Base-by-base conservation (phyloP, 2,888 invertebrate genomes). In the Protophormia terraenovae region DNA sequence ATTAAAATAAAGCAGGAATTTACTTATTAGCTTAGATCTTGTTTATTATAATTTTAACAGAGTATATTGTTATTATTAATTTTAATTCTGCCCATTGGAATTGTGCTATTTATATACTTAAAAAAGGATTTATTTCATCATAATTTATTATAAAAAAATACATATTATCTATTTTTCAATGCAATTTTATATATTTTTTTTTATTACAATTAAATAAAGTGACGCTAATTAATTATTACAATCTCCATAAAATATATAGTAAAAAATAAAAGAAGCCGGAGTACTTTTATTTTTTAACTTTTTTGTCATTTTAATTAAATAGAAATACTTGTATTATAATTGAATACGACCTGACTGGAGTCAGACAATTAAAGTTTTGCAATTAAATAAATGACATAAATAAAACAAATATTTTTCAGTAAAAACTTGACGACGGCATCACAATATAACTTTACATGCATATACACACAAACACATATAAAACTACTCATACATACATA, bases 361-460 rank as follows among this genome's bases (percentile, higher is more conserved):
- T 77, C 76, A 69, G 58, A 76, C 78, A 85, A 75, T 82, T 79
- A 75, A 78, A 85, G 82, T 85, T 84, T 85, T 82, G 78, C 78
- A 85, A 85, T 85, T 85, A 85, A 82, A 82, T 75, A 71, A 82
- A 85, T 85, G 79, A 53, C 75, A 82, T 35, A 77, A 85, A 85
- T 75, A 82, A 84, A 83, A 82, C 72, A 78, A 76, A 80, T 58
- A 55, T 66, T 45, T 22, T 24, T 45, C 27, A 32, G 41, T 58
- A 67, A 35, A 71, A 79, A 55, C 73, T 79, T 64, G 78, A 60
- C 58, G 81, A 78, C 45, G 75, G 53, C 71, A 73, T 77, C 32
- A n/a, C n/a, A 45, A 41, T 32, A 27, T 27, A 69, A 19, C 27
- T 27, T 38, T 47, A 41, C 5, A 3, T 16, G 8, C 41, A n/a